Evolutionary conservation across 1,140 invertebrate species (phyloP), one percentile per base, ranked within the genome.

Genomic region (Drosophila sturtevanti): DNA sequence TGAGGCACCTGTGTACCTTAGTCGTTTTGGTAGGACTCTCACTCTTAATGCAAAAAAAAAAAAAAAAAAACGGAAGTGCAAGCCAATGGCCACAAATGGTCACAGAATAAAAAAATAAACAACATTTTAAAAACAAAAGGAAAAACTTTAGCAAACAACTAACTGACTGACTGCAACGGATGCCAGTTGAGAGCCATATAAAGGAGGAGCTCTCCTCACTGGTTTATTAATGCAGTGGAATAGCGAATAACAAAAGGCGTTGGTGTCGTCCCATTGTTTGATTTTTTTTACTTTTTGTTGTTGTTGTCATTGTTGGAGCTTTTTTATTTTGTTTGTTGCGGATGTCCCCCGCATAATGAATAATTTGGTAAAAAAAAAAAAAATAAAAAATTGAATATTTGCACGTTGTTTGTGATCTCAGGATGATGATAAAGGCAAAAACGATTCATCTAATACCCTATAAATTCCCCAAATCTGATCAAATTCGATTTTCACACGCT

Each of bases 81-180:
- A 87, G 76, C 84, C 76, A 89, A 71, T 87, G 82, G 58, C 75
- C 84, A 89, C 68, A 87, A 87, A 77, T 79, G 79, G 63, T 16
- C 66, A 86, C 68, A 48, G 41, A 48, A 48, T 48, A 10, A 44
- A 37, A 9, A 12, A 4, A 35, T 1, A 41, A 12, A 41, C 38
- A 41, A 38, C 37, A 38, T n/a, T 14, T n/a, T 7, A 44, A 16
- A 44, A 7, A 16, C 38, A 87, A 86, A 70, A 79, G 51, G 61
- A 73, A 74, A 74, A 68, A 74, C 56, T 74, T 72, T 56, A 62
- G 56, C 74, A 72, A 72, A 75, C 0, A 31, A 31, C 27, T 6
- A 0, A 24, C 27, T 6, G 7, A 31, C 27, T 31, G 27, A 67
- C 44, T 67, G 72, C 72, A 76, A 58, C 72, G 72, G 72, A 76